Evolutionary conservation across 2,888 invertebrate species (phyloP).

Genomic region (Caenorhabditis imperialis): DNA sequence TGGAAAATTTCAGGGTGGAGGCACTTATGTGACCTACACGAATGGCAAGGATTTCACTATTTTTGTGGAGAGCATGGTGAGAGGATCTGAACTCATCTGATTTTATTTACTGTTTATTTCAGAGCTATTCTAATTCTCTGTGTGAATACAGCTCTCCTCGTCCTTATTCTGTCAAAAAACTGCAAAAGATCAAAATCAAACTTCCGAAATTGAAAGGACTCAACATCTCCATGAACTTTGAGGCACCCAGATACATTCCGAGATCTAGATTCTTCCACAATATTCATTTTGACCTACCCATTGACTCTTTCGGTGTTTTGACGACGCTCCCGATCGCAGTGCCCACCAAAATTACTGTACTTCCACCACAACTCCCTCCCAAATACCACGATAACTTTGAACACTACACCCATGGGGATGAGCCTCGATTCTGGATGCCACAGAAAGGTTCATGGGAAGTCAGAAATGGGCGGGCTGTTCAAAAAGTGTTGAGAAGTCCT

Average conservation of each 20-base stretch:
- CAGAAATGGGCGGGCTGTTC: conserved; percentile 31
- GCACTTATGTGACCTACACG: conserved; percentile 78
- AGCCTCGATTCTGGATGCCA: conserved; percentile 49
- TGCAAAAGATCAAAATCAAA: conserved; percentile 13
- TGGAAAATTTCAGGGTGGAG: conserved; percentile 77
- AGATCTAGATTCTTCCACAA: not conserved
- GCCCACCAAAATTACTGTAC: conserved; percentile 6
- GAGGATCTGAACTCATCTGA: too few species aligned
- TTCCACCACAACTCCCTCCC: conserved; percentile 1
- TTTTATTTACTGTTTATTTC: conserved; percentile 3
- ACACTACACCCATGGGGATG: conserved; percentile 48
- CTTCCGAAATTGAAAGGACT: not conserved
- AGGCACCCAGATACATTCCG: not conserved
- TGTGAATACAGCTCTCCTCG: conserved; percentile 36
- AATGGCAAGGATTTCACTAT: conserved; percentile 78
- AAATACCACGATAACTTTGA: conserved; percentile 30
- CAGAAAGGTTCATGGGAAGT: conserved; percentile 56
- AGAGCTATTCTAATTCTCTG: conserved; percentile 27
- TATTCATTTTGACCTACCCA: not conserved
- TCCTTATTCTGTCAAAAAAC: conserved; percentile 11
- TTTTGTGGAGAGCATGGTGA: conserved; percentile 79
- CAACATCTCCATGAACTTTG: conserved; percentile 28
- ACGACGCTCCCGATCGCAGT: conserved; percentile 17
- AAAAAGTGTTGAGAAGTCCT: conserved; percentile 29
- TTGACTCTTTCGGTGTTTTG: conserved; percentile 27